Conservation (phyloP, 2,888 invertebrate genomes). For the Cryptocephalus primarius region DNA sequence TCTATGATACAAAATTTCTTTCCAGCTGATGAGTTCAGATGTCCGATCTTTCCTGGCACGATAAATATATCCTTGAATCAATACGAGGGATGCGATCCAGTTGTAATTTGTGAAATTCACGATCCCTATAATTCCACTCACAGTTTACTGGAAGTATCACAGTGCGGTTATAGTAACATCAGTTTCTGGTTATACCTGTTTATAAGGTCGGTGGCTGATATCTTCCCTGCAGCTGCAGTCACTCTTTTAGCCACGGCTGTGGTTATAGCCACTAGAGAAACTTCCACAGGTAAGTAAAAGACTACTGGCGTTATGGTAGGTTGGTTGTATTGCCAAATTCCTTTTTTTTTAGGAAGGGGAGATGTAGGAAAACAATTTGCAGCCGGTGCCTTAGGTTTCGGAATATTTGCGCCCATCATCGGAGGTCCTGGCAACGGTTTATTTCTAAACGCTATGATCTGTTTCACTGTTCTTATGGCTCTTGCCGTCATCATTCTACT, state of each 20-base stretch:
- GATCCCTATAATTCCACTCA: slow-evolving; percentile 58
- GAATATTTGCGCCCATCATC: slow-evolving; percentile 54
- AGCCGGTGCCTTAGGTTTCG: slow-evolving; percentile 63
- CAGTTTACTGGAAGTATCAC: slow-evolving; percentile 56
- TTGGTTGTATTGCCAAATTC: not conserved
- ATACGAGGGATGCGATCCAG: slow-evolving; percentile 44
- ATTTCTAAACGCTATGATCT: slow-evolving; percentile 45
- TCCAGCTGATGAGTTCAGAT: slow-evolving; percentile 43
- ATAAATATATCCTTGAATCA: slow-evolving; percentile 28
- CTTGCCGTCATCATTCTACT: slow-evolving; percentile 51
- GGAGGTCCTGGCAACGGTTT: slow-evolving; percentile 33
- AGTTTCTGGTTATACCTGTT: slow-evolving; percentile 63
- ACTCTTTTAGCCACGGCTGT: slow-evolving; percentile 63
- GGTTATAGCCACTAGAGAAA: slow-evolving; percentile 73
- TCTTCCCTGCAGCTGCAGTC: slow-evolving; percentile 62
- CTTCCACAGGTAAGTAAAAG: slow-evolving; percentile 46
- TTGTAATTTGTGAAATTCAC: slow-evolving; percentile 59
- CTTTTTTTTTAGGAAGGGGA: slow-evolving; percentile 42
- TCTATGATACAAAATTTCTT: slow-evolving; percentile 5
- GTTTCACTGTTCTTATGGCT: slow-evolving; percentile 45
- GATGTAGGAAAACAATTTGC: slow-evolving; percentile 71
- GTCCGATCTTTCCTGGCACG: slow-evolving; percentile 48
- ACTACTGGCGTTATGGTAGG: too few relatives aligned
- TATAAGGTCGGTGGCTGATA: slow-evolving; percentile 60
- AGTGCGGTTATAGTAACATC: slow-evolving; percentile 58